Base-by-base conservation (phyloP, 2,797 vertebrate species). In the Heteromormyrus szaboi region DNA sequence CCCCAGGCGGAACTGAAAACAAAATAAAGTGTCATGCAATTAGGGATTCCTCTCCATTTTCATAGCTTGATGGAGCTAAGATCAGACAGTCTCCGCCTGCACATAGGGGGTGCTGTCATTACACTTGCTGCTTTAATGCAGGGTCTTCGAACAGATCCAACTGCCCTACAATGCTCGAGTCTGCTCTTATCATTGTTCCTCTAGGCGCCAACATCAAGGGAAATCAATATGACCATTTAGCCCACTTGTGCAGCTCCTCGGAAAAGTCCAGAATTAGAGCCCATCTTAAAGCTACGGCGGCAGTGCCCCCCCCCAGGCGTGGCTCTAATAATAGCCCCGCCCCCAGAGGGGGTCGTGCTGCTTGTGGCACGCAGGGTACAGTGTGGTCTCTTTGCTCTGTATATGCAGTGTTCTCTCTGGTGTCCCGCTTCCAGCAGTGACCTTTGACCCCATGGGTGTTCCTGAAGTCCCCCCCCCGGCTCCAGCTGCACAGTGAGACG, bases 401-500 rank as follows among this genome's bases (percentile, higher is more conserved):
- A 12, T 50, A 85, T 89, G 83, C 81, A n/a, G 51, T 87, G 6
- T 1, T 12, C 88, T 89, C 88, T 91, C 68, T 85, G 65, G 68
- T 50, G 62, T 92, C 25, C 8, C 89, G 37, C 84, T 68, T 89
- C 33, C 51, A 84, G 14, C 46, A 25, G 65, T 22, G 68, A 76
- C 29, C 33, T 89, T 22, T 87, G 48, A 65, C 54, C 68, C 51
- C 59, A 68, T 76, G 51, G 25, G 44, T 83, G 59, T 72, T 81
- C 56, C 46, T 87, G 33, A 29, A 29, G 79, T 59, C 4, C 25
- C 29, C 8, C 46, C 11, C 17, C 22, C 11, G 22, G 41, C 17
- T 83, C n/a, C 48, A 12, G 12, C 17, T 84, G 41, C 2, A 92
- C 91, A 93, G 92, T 93, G 91, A 94, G 89, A 94, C 90, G 89